phyloP scores from a whole-genome alignment of 2,113 vertebrate species.

The Mellivora capensis region DNA sequence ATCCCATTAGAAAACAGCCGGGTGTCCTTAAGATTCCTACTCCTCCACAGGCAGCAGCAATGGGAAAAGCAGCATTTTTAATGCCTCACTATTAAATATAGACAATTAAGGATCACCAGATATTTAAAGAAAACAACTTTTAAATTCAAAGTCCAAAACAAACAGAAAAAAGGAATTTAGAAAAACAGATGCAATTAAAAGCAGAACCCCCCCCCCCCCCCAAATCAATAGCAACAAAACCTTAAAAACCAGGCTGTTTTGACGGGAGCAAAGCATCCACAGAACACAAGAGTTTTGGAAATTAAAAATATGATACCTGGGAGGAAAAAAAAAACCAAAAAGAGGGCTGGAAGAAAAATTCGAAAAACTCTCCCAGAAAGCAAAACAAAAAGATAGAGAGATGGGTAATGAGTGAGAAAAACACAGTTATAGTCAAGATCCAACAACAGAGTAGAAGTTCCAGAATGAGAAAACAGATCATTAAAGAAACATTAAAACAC shows the following conservation, averaged over 20 bases:
- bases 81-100: neutral
- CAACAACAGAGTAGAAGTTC: neutral
- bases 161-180: neutral
- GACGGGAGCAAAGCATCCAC: neutral
- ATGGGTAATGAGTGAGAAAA: neutral
- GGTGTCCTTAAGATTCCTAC: neutral
- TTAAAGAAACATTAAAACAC: neutral
- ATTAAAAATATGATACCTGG: neutral
- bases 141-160: neutral
- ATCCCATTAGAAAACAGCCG: neutral
- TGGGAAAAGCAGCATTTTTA: neutral
- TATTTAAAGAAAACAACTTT: neutral
- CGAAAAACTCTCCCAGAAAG: neutral
- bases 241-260: neutral
- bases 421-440: neutral
- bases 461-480: neutral
- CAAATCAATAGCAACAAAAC: neutral
- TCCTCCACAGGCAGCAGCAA: neutral
- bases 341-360: neutral
- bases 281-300: neutral
- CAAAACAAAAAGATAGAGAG: neutral
- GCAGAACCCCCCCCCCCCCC: too few relatives aligned
- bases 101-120: neutral
- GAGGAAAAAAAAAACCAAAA: neutral
- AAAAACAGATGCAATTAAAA: neutral